phyloP scores from a whole-genome alignment of 2,113 vertebrate species.

The Lucifuga dentata region DNA sequence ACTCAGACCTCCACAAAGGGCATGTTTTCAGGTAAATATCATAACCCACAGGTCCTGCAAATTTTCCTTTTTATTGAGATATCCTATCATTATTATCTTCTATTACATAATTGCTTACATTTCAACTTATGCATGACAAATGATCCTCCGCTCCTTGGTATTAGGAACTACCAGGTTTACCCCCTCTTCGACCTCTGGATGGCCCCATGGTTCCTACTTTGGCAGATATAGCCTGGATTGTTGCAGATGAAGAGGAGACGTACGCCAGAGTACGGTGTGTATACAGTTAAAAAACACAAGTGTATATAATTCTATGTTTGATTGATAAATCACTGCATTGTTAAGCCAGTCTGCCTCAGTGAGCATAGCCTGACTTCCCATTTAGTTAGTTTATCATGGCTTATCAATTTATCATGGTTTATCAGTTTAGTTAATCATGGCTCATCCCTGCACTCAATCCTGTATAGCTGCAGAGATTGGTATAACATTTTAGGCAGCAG shows the following conservation, averaged over 20 bases:
- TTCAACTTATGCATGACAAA: not conserved
- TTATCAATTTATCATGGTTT: no score
- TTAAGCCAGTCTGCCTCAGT: no score
- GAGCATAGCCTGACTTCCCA: no score
- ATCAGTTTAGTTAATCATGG: no score
- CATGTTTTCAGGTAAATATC: conserved; percentile 91
- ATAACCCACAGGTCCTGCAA: not conserved
- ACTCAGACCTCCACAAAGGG: conserved; percentile 92
- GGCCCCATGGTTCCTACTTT: conserved; percentile 92
- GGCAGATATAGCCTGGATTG: conserved; percentile 98
- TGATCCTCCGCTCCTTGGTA: conserved; percentile 24
- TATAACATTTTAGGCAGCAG: not conserved
- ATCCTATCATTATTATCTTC: not conserved
- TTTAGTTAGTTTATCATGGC: no score
- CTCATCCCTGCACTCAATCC: no score
- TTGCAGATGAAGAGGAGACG: conserved; percentile 95
- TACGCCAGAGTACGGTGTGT: conserved; percentile 94
- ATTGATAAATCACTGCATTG: no score
- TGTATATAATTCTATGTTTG: no score
- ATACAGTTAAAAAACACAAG: not conserved
- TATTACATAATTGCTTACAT: not conserved
- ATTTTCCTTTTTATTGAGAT: not conserved
- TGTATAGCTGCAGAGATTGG: no score
- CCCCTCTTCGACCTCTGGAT: conserved; percentile 84
- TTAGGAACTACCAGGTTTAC: conserved; percentile 90